Evolutionary conservation across 2,797 vertebrate species (phyloP).

Genomic region (Sebastolobus altivelis): DNA sequence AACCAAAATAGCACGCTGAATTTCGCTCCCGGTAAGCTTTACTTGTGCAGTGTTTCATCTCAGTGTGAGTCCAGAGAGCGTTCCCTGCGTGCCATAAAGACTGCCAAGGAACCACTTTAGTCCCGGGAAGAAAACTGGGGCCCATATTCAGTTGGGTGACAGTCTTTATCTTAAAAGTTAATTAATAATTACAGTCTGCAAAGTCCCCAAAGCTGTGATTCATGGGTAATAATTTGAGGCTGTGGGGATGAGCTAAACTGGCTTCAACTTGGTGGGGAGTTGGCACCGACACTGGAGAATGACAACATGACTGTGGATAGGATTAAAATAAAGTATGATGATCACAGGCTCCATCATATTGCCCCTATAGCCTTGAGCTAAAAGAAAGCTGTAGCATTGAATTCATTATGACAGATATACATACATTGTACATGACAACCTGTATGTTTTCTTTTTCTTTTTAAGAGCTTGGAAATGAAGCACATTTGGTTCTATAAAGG

Average conservation of each 20-base stretch:
- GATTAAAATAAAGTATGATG: slow-evolving; percentile 24
- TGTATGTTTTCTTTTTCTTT: neutral
- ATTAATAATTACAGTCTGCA: slow-evolving; percentile 29
- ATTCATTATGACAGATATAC: neutral
- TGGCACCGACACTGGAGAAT: neutral
- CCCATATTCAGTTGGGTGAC: neutral
- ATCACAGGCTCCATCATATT: neutral
- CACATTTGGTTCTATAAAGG: neutral
- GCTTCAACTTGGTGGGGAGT: slow-evolving; percentile 15
- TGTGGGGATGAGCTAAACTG: neutral
- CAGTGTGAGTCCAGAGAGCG: slow-evolving; percentile 26
- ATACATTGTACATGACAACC: neutral
- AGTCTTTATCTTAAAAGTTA: slow-evolving; percentile 26
- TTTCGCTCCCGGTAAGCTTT: slow-evolving; percentile 7
- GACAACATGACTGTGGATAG: neutral
- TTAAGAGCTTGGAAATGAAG: neutral
- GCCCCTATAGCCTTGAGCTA: neutral
- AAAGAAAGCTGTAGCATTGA: neutral
- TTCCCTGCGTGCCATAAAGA: neutral
- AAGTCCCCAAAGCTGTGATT: slow-evolving; percentile 27
- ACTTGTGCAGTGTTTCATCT: slow-evolving; percentile 39
- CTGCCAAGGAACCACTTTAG: slow-evolving; percentile 9
- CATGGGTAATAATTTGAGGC: slow-evolving; percentile 9
- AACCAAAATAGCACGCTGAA: neutral
- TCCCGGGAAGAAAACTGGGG: neutral